phyloP scores from a whole-genome alignment of 1,140 invertebrate genomes.

The Probaryconus sp. region DNA sequence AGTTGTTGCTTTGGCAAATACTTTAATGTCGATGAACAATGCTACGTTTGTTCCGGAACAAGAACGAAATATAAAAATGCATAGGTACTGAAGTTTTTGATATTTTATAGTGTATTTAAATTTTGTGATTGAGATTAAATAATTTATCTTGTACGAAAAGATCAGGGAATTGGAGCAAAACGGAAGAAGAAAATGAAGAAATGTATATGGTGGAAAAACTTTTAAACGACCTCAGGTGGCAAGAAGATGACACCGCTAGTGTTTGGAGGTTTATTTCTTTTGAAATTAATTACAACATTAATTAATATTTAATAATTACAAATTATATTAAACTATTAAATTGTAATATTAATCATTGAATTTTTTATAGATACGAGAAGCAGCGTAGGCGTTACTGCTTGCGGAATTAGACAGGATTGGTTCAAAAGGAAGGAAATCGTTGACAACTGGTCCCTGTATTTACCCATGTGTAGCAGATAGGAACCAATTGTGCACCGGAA shows the following conservation, averaged over 20 bases:
- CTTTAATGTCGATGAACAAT: slow-evolving; percentile 98
- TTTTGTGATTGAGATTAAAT: no score
- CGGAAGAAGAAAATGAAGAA: slow-evolving; percentile 89
- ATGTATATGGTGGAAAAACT: slow-evolving; percentile 86
- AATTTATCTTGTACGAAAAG: slow-evolving; percentile 72
- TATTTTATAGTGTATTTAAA: not conserved
- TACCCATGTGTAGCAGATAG: slow-evolving; percentile 89
- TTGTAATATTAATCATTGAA: no score
- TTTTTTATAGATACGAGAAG: slow-evolving; percentile 89
- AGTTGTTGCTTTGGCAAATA: slow-evolving; percentile 96
- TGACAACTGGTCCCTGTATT: slow-evolving; percentile 95
- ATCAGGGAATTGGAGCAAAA: slow-evolving; percentile 82
- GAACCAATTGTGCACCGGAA: slow-evolving; percentile 76
- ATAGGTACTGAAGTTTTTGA: slow-evolving; percentile 78
- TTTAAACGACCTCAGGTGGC: slow-evolving; percentile 97
- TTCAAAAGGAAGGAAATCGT: slow-evolving; percentile 94
- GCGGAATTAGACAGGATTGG: slow-evolving; percentile 95
- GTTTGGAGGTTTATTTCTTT: slow-evolving; percentile 97
- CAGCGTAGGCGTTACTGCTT: slow-evolving; percentile 95
- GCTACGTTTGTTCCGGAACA: slow-evolving; percentile 94
- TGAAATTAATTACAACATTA: no score
- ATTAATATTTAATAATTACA: no score
- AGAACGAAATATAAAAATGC: slow-evolving; percentile 86
- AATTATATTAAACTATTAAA: no score
- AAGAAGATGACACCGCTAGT: slow-evolving; percentile 98